Evolutionary conservation across 1,140 invertebrate species (phyloP), one percentile per base, ranked within the genome.

Genomic region (Lasaia peninsularis): DNA sequence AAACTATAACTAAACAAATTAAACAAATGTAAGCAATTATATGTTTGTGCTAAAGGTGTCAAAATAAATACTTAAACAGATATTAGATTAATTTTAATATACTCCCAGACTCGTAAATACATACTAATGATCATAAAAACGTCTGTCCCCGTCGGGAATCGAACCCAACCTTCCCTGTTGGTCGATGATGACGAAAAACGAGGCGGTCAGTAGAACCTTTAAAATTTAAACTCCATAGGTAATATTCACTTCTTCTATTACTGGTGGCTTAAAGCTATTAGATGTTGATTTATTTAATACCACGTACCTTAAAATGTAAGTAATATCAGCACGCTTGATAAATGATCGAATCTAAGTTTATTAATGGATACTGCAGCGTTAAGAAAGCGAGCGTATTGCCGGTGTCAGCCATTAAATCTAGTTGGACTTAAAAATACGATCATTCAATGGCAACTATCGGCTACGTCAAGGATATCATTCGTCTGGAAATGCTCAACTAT

Each of bases 381-480:
- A 48, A 48, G 40, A 48, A 44, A 48, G 40, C 7, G 10, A 40
- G 18, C 18, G 40, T 11, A 48, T 48, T n/a, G 40, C 40, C 40
- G 11, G 9, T 10, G 40, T 10, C 11, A 21, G 40, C 40, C 40
- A 48, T 21, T 48, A 21, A 48, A 48, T 48, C 40, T 48, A 16
- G 40, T 21, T 48, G 10, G 40, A 48, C 40, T 48, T 44, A 48
- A 48, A 48, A 48, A 48, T 48, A 48, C 40, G 40, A 48, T 48
- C 18, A 21, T 21, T 48, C 16, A 44, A 44, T 44, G 8, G 37
- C 1, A 48, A 48, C 40, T 48, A 48, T 21, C 40, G 40, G 11
- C 11, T 40, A 7, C 2, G 54, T 56, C 54, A 48, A 9, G n/a
- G 11, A 35, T 34, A 31, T 37, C 14, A 20, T 37, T 34, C n/a